Conservation (phyloP, 2,797 vertebrate genomes). For the Sebastes wilsoni region DNA sequence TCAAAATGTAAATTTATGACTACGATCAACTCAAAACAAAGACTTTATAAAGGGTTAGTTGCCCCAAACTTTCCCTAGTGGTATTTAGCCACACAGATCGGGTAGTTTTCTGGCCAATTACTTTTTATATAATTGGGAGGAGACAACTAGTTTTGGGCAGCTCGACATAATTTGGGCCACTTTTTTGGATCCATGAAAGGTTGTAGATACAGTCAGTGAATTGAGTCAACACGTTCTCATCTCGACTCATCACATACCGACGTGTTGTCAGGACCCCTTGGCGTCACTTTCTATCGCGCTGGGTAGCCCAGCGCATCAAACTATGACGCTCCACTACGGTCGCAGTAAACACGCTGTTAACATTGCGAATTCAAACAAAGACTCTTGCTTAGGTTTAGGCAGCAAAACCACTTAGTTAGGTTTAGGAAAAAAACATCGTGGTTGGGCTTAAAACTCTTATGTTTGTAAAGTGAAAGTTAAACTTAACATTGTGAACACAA, state of each 20-base stretch:
- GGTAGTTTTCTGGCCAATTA: neutral
- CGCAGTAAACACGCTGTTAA: too few relatives aligned
- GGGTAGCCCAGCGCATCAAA: neutral
- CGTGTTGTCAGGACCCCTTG: neutral
- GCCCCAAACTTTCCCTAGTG: neutral
- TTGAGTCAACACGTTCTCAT: neutral
- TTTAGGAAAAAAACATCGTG: too few relatives aligned
- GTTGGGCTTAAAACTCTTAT: too few relatives aligned
- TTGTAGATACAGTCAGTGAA: neutral
- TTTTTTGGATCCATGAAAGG: neutral
- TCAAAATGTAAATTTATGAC: neutral
- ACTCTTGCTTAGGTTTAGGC: too few relatives aligned
- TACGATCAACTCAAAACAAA: neutral
- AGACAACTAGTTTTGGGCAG: neutral
- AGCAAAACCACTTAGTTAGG: too few relatives aligned
- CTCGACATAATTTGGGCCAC: neutral
- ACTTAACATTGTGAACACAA: too few relatives aligned
- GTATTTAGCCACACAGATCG: neutral
- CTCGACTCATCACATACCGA: too few relatives aligned
- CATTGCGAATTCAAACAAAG: too few relatives aligned
- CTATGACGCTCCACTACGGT: accelerated
- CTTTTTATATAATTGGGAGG: neutral
- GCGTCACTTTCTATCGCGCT: neutral
- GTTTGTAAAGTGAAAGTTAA: too few relatives aligned
- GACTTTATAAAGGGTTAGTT: neutral